Evolutionary conservation across 2,113 vertebrate species (phyloP), one percentile per base, ranked within the genome.

Genomic region (Centropus unirufus): DNA sequence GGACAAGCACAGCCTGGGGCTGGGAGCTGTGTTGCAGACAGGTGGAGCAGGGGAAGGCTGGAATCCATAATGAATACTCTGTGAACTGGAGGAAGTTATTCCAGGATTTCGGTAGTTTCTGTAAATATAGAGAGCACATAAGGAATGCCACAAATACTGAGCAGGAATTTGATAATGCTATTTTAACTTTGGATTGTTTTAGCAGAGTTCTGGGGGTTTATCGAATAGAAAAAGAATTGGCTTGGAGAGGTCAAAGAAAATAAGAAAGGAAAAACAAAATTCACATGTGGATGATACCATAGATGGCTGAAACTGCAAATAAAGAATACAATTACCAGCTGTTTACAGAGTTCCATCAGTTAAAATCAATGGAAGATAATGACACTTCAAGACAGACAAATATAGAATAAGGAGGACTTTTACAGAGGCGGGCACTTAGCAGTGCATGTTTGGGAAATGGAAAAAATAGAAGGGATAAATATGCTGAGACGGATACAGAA

Each of bases 341-440:
- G 72, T 79, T 93, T 91, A 85, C 63, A 87, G 66, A n/a, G 23
- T 91, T 90, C 91, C 17, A 85, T 82, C 66, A 66, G 42, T 79
- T 95, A 86, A 95, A 97, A 81, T 72, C 61, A 82, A 68, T 79
- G 85, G 36, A 86, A 78, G 23, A 92, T 64, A 96, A 83, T 91
- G 66, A 36, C 61, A 62, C 64, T 94, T 95, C 62, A 87, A 44
- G 77, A 36, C 12, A 69, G 34, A 63, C 62, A 87, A 88, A 92
- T 75, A 93, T 51, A 94, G 44, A 91, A 40, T 49, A 62, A 89
- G 17, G 67, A 87, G 52, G 22, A 20, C 26, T 91, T n/a, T 91
- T 76, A 51, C 32, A 73, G 40, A 86, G 74, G 62, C 22, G 5
- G 34, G 8, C 15, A 44, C 8, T 83, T 46, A 22, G 62, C 5